Evolutionary conservation across 2,113 vertebrate species (phyloP).

Genomic region (sheep (Ovis aries)): ARS-UI_Ramb_v3.0 NC_056064.1:24125501-24126000

Average conservation of each 20-base stretch:
- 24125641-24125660: background rate
- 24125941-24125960: background rate
- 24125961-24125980: background rate
- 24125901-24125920: background rate
- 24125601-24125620: background rate
- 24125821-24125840: background rate
- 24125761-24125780: background rate
- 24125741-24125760: background rate
- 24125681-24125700: background rate
- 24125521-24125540: constrained; percentile 84
- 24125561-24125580: constrained; percentile 81
- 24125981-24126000: background rate
- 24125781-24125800: background rate
- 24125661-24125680: background rate
- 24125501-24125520: constrained; percentile 87
- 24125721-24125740: background rate
- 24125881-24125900: background rate
- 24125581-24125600: background rate
- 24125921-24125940: background rate
- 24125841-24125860: background rate
- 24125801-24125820: background rate
- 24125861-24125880: background rate
- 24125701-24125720: no score
- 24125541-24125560: constrained; percentile 86
- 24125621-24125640: background rate